These are phyloP conservation scores for Achroia grisella DNA, from an alignment of 1,140 invertebrate genomes.

Conservation along the genomic window DNA sequence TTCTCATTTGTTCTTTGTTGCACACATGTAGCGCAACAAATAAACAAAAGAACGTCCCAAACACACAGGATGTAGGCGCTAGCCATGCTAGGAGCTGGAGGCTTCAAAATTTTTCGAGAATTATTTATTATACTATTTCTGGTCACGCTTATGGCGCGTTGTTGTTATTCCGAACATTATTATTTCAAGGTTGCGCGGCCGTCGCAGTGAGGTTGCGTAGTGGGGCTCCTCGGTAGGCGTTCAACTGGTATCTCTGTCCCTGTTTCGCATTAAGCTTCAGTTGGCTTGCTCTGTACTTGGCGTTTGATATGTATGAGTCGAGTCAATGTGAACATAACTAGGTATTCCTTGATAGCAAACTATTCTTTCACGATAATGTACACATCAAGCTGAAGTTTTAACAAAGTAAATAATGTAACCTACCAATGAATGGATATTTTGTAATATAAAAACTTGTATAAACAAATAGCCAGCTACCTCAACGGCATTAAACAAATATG, in stretches of 20 bases:
- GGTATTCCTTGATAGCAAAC: constrained; percentile 29
- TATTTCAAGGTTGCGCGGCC: constrained; percentile 71
- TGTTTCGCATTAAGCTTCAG: constrained; percentile 54
- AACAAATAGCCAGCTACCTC: constrained; percentile 11
- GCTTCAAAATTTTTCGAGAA: constrained; percentile 48
- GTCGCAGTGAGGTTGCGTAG: constrained; percentile 69
- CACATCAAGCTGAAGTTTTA: constrained; percentile 19
- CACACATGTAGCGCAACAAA: constrained; percentile 1
- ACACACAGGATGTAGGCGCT: constrained; percentile 25
- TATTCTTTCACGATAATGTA: constrained; percentile 4
- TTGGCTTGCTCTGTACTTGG: constrained; percentile 52
- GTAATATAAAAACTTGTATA: constrained; percentile 18
- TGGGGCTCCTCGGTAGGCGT: constrained; percentile 69
- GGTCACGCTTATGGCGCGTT: constrained; percentile 67
- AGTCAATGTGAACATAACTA: constrained; percentile 39
- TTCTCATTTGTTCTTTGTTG: constrained; percentile 10
- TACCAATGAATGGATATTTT: constrained; percentile 11
- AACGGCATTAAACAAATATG: constrained; percentile 15
- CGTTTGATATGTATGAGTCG: constrained; percentile 56
- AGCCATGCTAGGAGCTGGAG: constrained; percentile 21
- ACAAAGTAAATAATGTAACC: constrained; percentile 10
- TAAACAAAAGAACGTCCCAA: constrained; percentile 12
- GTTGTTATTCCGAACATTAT: constrained; percentile 71
- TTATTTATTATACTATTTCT: constrained; percentile 62
- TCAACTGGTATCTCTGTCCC: constrained; percentile 60